These are phyloP conservation scores for Xenopus petersii DNA, from an alignment of 2,797 vertebrate species.

Conservation along the genomic window DNA sequence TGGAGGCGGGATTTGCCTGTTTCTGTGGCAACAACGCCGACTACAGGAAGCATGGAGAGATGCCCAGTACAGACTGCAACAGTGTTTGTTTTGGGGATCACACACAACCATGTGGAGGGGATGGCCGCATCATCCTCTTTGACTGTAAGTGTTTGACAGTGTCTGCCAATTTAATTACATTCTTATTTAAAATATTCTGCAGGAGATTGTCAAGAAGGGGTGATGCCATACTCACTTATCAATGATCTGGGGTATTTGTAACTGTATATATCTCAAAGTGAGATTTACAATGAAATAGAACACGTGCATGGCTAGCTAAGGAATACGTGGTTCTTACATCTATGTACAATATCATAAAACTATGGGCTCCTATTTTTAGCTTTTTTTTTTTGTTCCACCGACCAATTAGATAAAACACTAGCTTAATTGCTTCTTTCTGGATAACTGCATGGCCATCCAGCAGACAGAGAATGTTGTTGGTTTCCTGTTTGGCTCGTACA, in stretches of 20 bases:
- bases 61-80: conserved; percentile 88
- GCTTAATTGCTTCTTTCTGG: conserved; percentile 45
- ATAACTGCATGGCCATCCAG: conserved; percentile 40
- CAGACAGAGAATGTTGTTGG: conserved; percentile 27
- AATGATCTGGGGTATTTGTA: too few species aligned
- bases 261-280: too few species aligned
- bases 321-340: too few species aligned
- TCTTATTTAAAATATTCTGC: too few species aligned
- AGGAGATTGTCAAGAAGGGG: background rate
- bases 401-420: background rate
- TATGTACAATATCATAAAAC: background rate
- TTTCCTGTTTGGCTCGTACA: background rate
- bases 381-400: background rate
- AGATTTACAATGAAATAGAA: too few species aligned
- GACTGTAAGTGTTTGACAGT: conserved; percentile 78
- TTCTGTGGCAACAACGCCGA: conserved; percentile 94
- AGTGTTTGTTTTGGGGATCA: conserved; percentile 97
- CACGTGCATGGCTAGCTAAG: too few species aligned
- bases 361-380: background rate
- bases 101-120: conserved; percentile 91
- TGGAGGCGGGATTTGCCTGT: conserved; percentile 96
- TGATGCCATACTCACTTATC: background rate
- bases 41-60: conserved; percentile 79
- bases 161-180: background rate
- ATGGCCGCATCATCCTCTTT: conserved; percentile 92